Conservation (phyloP, 2,113 vertebrate species). For the Microtus ochrogaster region DNA sequence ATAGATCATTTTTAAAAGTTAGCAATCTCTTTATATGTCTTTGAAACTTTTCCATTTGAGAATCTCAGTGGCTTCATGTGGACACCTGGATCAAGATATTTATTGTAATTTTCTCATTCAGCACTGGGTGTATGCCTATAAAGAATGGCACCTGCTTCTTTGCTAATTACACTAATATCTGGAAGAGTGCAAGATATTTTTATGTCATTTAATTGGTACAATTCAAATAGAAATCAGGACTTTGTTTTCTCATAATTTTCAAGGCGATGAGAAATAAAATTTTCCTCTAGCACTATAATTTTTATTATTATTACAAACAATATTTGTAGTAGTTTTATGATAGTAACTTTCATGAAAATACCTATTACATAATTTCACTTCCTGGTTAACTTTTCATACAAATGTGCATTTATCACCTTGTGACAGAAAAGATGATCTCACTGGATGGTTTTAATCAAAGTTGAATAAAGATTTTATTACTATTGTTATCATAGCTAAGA, state of each 20-base stretch:
- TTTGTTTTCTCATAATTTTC: not conserved
- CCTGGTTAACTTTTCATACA: constrained; percentile 31
- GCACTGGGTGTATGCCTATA: not conserved
- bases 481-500: too few species aligned
- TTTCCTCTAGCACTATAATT: not conserved
- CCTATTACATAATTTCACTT: constrained; percentile 39
- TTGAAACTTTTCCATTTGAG: not conserved
- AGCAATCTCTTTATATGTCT: constrained; percentile 21
- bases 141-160: not conserved
- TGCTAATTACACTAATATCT: constrained; percentile 22
- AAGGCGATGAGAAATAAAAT: not conserved
- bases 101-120: not conserved
- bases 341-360: constrained; percentile 9
- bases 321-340: not conserved
- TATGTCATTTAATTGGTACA: not conserved
- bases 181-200: not conserved
- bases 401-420: not conserved
- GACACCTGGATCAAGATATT: constrained; percentile 14
- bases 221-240: constrained; percentile 25
- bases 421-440: constrained; percentile 3
- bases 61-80: not conserved
- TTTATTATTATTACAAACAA: not conserved
- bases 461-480: not conserved
- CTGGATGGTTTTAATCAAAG: constrained; percentile 30
- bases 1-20: not conserved